These are phyloP conservation scores for Diaprepes abbreviatus DNA, from an alignment of 2,888 invertebrate genomes.

Conservation along the genomic window DNA sequence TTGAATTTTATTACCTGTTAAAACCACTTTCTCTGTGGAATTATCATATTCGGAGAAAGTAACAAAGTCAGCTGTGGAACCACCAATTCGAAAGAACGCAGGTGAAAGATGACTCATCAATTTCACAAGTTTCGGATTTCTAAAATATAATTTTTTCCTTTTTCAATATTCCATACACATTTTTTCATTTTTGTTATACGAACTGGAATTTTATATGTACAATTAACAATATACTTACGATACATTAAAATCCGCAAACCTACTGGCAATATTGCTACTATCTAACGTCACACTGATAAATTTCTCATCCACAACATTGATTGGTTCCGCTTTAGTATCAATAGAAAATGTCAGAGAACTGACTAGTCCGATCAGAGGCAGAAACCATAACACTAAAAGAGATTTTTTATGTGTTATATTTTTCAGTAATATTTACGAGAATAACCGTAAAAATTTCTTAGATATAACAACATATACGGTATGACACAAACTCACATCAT, in stretches of 20 bases:
- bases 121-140: slow-evolving; percentile 62
- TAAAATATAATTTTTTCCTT: slow-evolving; percentile 50
- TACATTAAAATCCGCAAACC: slow-evolving; percentile 16
- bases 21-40: slow-evolving; percentile 1
- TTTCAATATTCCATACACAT: too few relatives aligned
- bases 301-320: slow-evolving; percentile 12
- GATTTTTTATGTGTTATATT: too few relatives aligned
- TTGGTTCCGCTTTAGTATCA: background rate
- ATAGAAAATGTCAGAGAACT: slow-evolving; percentile 24
- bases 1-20: too few relatives aligned
- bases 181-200: too few relatives aligned
- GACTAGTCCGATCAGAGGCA: background rate
- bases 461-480: too few relatives aligned
- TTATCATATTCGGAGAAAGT: slow-evolving; percentile 66
- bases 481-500: too few relatives aligned
- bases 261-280: slow-evolving; percentile 11
- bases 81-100: slow-evolving; percentile 77
- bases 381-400: slow-evolving; percentile 6
- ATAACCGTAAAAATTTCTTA: too few relatives aligned
- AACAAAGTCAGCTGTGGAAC: slow-evolving; percentile 79
- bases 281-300: slow-evolving; percentile 34
- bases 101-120: slow-evolving; percentile 73
- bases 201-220: too few relatives aligned
- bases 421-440: too few relatives aligned
- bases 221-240: slow-evolving; percentile 23